Evolutionary conservation across 2,797 vertebrate species (phyloP).

Genomic region (Poeciliopsis gracilis): DNA sequence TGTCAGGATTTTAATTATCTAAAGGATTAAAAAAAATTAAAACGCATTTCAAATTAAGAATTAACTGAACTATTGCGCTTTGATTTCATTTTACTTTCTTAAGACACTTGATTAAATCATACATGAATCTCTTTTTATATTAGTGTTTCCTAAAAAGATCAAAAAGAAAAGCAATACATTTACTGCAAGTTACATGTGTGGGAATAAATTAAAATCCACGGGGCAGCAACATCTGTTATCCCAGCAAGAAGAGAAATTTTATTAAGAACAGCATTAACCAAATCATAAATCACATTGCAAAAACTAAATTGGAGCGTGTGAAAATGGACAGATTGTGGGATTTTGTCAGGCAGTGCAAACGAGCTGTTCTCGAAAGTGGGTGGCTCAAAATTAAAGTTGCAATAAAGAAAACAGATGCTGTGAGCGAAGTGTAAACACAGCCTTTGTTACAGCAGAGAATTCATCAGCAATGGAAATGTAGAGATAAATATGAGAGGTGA

Average conservation of each 20-base stretch:
- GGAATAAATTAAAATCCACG: neutral
- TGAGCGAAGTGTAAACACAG: constrained; percentile 39
- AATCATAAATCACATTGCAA: constrained; percentile 39
- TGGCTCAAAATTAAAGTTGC: constrained; percentile 39
- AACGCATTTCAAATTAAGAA: constrained; percentile 6
- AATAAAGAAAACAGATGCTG: constrained; percentile 47
- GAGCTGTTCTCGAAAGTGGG: constrained; percentile 34
- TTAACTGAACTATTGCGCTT: constrained; percentile 4
- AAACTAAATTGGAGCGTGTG: constrained; percentile 38
- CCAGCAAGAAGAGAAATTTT: constrained; percentile 12
- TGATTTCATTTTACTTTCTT: neutral
- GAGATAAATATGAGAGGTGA: constrained; percentile 38
- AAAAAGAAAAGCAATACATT: constrained; percentile 1
- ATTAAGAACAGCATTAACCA: constrained; percentile 7
- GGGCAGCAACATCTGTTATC: constrained; percentile 3
- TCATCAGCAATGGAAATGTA: constrained; percentile 31
- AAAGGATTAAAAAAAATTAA: neutral
- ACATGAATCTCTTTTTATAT: neutral
- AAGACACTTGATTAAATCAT: neutral
- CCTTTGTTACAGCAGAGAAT: constrained; percentile 45
- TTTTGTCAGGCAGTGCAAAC: constrained; percentile 34
- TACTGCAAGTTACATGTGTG: neutral
- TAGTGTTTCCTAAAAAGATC: constrained; percentile 3
- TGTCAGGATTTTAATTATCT: neutral
- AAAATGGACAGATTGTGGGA: constrained; percentile 42